Evolutionary conservation across 2,113 vertebrate species (phyloP).

Genomic region (Reinhardtius hippoglossoides): DNA sequence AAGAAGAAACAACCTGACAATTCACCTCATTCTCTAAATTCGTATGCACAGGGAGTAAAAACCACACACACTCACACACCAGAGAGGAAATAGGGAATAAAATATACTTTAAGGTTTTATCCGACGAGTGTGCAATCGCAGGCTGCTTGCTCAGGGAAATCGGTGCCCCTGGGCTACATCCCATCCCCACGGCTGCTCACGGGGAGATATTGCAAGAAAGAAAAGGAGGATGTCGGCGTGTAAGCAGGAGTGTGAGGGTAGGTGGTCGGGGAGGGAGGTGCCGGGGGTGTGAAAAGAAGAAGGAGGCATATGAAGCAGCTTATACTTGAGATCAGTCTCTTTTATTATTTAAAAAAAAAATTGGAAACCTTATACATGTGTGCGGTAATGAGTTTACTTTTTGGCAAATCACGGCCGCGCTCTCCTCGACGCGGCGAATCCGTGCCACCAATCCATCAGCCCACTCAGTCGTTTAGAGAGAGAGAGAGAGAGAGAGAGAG

Average conservation of each 20-base stretch:
- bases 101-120: slow-evolving; percentile 65
- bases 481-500: neutral
- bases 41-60: neutral
- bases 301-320: slow-evolving; percentile 28
- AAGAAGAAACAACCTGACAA: neutral
- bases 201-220: slow-evolving; percentile 53
- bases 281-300: neutral
- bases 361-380: slow-evolving; percentile 23
- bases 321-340: slow-evolving; percentile 38
- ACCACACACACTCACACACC: neutral
- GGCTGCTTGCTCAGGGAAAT: slow-evolving; percentile 73
- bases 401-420: slow-evolving; percentile 34
- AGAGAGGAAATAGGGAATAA: neutral
- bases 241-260: slow-evolving; percentile 26
- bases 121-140: slow-evolving; percentile 59
- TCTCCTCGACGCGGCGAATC: slow-evolving; percentile 8
- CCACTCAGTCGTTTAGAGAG: slow-evolving; percentile 35
- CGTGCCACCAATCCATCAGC: slow-evolving; percentile 44
- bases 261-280: neutral
- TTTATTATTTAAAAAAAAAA: no score
- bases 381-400: slow-evolving; percentile 55
- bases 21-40: neutral
- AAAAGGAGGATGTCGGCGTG: slow-evolving; percentile 25
- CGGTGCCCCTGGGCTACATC: slow-evolving; percentile 59
- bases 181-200: slow-evolving; percentile 53